Evolutionary conservation across 1,140 invertebrate genomes (phyloP).

Genomic region (Neoseiulus cucumeris): DNA sequence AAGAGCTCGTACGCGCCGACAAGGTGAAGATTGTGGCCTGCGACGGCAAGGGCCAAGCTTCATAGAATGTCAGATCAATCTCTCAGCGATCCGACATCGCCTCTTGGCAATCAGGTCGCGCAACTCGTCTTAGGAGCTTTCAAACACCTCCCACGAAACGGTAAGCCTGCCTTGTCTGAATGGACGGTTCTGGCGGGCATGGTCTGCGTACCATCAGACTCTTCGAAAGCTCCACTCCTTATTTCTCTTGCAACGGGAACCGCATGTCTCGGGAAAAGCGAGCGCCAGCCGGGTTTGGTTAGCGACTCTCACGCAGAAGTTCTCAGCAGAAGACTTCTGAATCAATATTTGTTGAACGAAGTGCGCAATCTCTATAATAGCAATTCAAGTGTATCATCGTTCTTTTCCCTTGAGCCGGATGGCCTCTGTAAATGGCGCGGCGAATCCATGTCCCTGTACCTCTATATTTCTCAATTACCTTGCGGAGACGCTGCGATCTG

Average conservation of each 20-base stretch:
- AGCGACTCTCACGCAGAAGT: slow-evolving; percentile 84
- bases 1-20: slow-evolving; percentile 79
- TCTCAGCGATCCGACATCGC: no score
- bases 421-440: slow-evolving; percentile 14
- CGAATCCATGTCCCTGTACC: slow-evolving; percentile 9
- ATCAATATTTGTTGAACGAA: slow-evolving; percentile 50
- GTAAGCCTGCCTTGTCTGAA: neutral
- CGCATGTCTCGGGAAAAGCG: neutral
- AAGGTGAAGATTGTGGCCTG: slow-evolving; percentile 99
- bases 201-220: neutral
- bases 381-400: neutral
- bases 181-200: neutral
- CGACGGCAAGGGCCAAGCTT: slow-evolving; percentile 39
- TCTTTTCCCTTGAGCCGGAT: slow-evolving; percentile 14
- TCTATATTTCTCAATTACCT: slow-evolving; percentile 16
- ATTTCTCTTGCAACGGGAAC: slow-evolving; percentile 1
- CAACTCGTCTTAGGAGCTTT: neutral
- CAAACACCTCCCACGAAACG: neutral
- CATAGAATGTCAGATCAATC: neutral
- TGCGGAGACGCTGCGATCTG: slow-evolving; percentile 79
- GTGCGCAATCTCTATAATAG: slow-evolving; percentile 29
- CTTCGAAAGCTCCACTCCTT: neutral
- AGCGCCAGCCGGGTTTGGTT: slow-evolving; percentile 29
- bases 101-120: no score
- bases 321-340: slow-evolving; percentile 53